A percentile compares a stretch with the other conserved stretches of the same genome.
Evolutionary conservation across 1,140 invertebrate species (phyloP).

Genomic region (Aphidius ervi): DNA sequence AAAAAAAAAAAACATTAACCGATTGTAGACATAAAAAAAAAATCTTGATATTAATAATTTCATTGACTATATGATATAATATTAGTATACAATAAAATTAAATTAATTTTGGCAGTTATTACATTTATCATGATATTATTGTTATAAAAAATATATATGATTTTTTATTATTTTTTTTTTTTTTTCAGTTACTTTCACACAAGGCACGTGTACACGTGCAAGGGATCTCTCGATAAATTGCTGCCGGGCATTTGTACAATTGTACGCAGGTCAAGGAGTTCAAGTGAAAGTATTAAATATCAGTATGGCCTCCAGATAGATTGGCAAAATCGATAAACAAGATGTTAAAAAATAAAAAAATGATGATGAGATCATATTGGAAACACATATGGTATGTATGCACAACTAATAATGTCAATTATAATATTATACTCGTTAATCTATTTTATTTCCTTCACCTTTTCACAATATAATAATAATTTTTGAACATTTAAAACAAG

Average conservation of each 20-base stretch:
- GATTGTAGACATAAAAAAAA: no score
- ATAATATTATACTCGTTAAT: no score
- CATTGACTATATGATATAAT: neutral
- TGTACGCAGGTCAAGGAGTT: conserved; percentile 46
- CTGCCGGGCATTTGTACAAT: conserved; percentile 28
- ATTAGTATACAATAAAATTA: no score
- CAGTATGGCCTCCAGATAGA: conserved; percentile 30
- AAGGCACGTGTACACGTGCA: neutral
- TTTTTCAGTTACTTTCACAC: conserved; percentile 17
- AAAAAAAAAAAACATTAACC: no score
- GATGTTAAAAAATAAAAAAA: neutral
- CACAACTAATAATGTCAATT: no score
- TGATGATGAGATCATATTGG: conserved; percentile 4
- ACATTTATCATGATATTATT: no score
- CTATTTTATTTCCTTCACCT: no score
- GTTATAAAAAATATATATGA: neutral
- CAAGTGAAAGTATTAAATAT: conserved; percentile 50
- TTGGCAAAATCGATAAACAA: conserved; percentile 6
- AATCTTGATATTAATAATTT: no score
- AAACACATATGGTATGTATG: no score
- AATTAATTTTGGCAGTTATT: no score
- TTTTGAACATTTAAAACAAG: no score
- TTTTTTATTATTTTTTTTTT: conserved; percentile 12
- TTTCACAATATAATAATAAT: no score
- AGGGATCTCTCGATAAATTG: neutral